Base-by-base conservation (phyloP, 2,113 vertebrate genomes). In the Balaenoptera acutorostrata region DNA sequence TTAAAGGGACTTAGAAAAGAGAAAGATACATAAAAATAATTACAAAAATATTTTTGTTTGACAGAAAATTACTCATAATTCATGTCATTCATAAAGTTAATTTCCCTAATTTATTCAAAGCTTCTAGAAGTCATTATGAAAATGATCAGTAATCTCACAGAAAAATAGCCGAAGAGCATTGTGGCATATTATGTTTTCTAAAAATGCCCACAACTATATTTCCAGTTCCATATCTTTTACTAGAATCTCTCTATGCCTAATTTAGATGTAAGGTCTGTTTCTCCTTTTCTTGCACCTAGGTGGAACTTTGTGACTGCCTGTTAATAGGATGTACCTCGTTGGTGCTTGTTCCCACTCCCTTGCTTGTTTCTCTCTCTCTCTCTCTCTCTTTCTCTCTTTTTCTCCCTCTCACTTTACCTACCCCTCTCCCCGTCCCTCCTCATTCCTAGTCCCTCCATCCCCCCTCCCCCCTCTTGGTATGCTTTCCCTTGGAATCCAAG, bases 1-100 rank as follows among this genome's bases (percentile, higher is more conserved):
- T 29, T 86, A 20, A 92, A 92, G 78, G 57, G n/a, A 86, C 63
- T 89, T 52, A 71, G 89, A 89, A 94, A 84, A 94, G 41, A 87
- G 11, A 71, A 72, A 82, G 59, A 88, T 71, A 84, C 27, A 85
- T 90, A 88, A 88, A 95, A 90, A 52, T 77, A 83, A 83, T 27
- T 93, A 59, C 33, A 71, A 81, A 91, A 95, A 57, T 81, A 39
- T 7, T 69, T 80, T 94, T 55, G 21, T 71, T 84, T 57, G 46
- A 46, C 20, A 66, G 63, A 81, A 88, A 74, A 91, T 33, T 72
- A 39, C 61, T 94, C 59, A 12, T 15, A 72, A 33, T 44, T 69
- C 10, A 12, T 83, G 72, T 72, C 21, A 72, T 63, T 95, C 20
- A 52, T 72, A 66, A 33, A 46, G 7, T 80, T 96, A 92, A 85